Conservation (phyloP, 1,140 invertebrate genomes). For the Listronotus oregonensis region DNA sequence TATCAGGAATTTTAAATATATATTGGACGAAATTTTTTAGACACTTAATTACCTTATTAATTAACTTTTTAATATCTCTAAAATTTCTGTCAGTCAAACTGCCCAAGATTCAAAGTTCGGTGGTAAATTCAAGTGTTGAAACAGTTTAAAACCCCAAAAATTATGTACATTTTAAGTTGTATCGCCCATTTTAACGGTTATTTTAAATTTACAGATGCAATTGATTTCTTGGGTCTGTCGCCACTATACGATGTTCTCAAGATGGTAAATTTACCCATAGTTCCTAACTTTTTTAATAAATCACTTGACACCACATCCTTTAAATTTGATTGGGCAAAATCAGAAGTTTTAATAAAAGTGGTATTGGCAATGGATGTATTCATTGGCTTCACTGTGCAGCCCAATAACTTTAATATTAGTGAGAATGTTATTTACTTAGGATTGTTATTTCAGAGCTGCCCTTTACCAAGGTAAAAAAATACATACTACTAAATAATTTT, state of each 20-base stretch:
- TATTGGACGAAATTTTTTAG: too few relatives aligned
- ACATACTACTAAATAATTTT: too few relatives aligned
- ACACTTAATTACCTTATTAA: too few relatives aligned
- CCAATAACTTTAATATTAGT: slow-evolving; percentile 68
- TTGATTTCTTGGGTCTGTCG: slow-evolving; percentile 64
- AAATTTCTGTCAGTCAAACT: too few relatives aligned
- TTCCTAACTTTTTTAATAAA: slow-evolving; percentile 64
- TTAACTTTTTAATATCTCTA: too few relatives aligned
- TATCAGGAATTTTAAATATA: too few relatives aligned
- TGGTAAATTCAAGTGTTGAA: too few relatives aligned
- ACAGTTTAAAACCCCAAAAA: too few relatives aligned
- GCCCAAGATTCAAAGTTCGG: too few relatives aligned
- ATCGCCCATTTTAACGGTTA: too few relatives aligned
- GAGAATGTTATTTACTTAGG: slow-evolving; percentile 68
- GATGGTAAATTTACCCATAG: slow-evolving; percentile 61
- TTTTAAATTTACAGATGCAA: slow-evolving; percentile 57
- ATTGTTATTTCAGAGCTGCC: slow-evolving; percentile 47
- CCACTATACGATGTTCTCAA: slow-evolving; percentile 65
- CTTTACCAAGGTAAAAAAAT: slow-evolving; percentile 53
- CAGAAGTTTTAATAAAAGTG: slow-evolving; percentile 66
- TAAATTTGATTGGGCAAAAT: slow-evolving; percentile 66
- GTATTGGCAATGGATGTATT: slow-evolving; percentile 68
- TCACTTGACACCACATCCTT: slow-evolving; percentile 54
- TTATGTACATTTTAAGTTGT: too few relatives aligned
- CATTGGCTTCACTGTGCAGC: slow-evolving; percentile 70